Percentiles rank a stretch among this genome's conserved stretches.
Conservation (phyloP, 2,113 vertebrate genomes). For the Pteruthius melanotis region DNA sequence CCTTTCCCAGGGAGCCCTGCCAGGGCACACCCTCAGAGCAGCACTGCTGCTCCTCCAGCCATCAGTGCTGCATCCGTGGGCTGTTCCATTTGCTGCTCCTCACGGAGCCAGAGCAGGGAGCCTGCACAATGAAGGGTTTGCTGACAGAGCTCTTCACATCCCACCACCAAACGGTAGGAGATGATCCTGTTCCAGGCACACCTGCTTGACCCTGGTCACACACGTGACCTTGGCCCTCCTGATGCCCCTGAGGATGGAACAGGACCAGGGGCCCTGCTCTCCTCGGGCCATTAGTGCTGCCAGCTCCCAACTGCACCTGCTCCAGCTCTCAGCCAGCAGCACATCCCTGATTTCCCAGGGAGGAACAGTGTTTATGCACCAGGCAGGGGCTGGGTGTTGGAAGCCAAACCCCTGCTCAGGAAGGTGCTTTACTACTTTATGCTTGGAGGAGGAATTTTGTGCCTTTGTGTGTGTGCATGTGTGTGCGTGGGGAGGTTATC, state of each 20-base stretch:
- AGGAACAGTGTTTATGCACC: not conserved
- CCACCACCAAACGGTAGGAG: not conserved
- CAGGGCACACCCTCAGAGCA: not conserved
- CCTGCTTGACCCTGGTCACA: not conserved
- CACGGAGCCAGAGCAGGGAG: not conserved
- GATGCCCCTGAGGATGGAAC: not conserved
- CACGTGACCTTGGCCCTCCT: not conserved
- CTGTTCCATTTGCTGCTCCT: conserved; percentile 5
- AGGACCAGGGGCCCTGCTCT: not conserved
- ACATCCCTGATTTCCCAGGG: not conserved
- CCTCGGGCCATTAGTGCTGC: not conserved
- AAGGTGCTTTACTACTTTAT: too few relatives aligned
- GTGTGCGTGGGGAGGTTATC: too few relatives aligned
- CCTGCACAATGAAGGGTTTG: conserved; percentile 39
- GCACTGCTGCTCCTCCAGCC: not conserved
- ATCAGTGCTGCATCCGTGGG: conserved; percentile 30
- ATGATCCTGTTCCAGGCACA: not conserved
- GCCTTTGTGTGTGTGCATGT: too few relatives aligned
- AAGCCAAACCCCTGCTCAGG: not conserved
- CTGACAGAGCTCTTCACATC: conserved; percentile 39
- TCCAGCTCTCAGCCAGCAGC: not conserved
- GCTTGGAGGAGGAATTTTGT: too few relatives aligned
- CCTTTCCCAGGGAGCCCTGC: not conserved
- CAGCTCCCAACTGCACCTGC: not conserved
- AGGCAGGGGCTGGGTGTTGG: not conserved